Evolutionary conservation across 2,113 vertebrate species (phyloP).

Genomic region (Dissostichus mawsoni): DNA sequence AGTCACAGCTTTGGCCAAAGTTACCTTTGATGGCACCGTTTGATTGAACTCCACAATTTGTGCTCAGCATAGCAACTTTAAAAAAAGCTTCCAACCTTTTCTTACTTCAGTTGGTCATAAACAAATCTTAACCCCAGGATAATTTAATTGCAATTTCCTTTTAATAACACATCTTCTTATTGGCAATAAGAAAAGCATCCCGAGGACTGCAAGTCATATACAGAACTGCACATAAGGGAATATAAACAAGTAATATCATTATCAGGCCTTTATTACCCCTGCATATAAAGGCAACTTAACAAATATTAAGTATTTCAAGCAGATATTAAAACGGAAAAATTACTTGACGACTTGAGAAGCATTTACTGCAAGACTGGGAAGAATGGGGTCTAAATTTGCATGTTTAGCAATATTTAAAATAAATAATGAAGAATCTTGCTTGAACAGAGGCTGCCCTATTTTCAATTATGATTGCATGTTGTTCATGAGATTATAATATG

Average conservation of each 20-base stretch:
- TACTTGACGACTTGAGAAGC: conserved; percentile 6
- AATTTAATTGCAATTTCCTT: conserved; percentile 8
- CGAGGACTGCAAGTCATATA: neutral
- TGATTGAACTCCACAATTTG: conserved; percentile 15
- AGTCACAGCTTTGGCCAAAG: conserved; percentile 7
- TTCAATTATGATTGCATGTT: neutral
- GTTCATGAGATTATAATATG: neutral
- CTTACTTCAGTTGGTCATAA: neutral
- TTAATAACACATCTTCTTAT: neutral
- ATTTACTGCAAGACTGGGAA: conserved; percentile 1
- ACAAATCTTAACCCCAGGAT: neutral
- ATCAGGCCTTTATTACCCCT: neutral
- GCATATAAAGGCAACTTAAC: neutral
- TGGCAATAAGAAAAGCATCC: neutral
- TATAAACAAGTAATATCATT: neutral
- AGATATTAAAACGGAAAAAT: conserved; percentile 13
- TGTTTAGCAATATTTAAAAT: conserved; percentile 14
- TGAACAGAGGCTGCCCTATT: neutral
- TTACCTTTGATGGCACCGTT: conserved; percentile 15
- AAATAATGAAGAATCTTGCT: neutral
- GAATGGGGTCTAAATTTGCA: neutral
- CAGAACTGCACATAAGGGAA: neutral
- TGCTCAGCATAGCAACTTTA: neutral
- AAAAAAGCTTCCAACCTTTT: conserved; percentile 15
- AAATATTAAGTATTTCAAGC: conserved; percentile 16